phyloP scores from a whole-genome alignment of 2,113 vertebrate species.

The Ochotona curzoniae region DNA sequence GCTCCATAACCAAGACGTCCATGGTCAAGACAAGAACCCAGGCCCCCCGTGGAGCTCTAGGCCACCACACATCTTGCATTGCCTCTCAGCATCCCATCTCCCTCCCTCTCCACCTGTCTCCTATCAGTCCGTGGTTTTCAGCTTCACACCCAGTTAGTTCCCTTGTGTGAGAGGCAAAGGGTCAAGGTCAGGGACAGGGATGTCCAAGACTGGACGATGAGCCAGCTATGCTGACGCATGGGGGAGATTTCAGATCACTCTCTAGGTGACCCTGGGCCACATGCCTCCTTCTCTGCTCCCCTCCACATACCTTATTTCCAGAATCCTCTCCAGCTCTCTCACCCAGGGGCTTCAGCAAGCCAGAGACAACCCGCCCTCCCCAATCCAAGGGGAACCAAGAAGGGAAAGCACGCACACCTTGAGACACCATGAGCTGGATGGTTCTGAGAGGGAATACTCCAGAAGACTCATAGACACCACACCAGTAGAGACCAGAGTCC shows the following conservation, averaged over 20 bases:
- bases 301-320: background rate
- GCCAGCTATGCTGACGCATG: background rate
- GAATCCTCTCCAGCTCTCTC: background rate
- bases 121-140: background rate
- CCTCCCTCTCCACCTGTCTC: too few species aligned
- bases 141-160: rapidly evolving
- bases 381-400: background rate
- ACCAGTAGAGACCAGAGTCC: background rate
- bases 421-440: background rate
- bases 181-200: background rate
- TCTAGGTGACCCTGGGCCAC: rapidly evolving
- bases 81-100: background rate
- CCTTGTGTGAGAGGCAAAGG: background rate
- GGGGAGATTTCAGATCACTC: background rate
- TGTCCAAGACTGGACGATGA: background rate
- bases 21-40: background rate
- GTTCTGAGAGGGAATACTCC: rapidly evolving
- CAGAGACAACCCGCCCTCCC: too few species aligned
- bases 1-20: background rate
- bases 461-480: rapidly evolving
- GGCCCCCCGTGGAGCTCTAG: background rate
- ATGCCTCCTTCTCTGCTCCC: background rate
- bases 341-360: background rate
- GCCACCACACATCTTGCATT: too few species aligned
- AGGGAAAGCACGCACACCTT: constrained; percentile 37